Percentiles rank a stretch among this genome's conserved stretches.
phyloP scores from a whole-genome alignment of 2,888 invertebrate species.

The Agonopterix heracliana region DNA sequence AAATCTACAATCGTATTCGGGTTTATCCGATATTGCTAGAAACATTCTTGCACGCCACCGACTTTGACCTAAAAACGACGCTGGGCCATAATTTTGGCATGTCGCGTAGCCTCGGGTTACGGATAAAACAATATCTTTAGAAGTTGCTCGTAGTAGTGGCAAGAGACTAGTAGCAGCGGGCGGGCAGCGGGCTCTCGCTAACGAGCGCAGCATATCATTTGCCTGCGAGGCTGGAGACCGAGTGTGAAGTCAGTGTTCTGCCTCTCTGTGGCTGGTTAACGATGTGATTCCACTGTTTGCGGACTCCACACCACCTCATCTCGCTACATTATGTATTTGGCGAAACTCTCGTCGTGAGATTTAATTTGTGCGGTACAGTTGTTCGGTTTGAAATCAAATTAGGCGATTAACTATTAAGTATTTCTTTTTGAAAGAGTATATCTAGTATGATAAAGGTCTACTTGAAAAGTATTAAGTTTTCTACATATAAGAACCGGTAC shows the following conservation, averaged over 20 bases:
- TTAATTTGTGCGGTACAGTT: no score
- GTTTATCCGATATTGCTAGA: no score
- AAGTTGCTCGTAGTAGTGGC: neutral
- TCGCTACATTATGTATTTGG: slow-evolving; percentile 13
- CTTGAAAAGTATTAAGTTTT: no score
- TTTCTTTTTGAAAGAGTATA: no score
- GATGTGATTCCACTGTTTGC: slow-evolving; percentile 30
- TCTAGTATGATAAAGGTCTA: no score
- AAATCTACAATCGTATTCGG: no score
- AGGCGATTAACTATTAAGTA: no score
- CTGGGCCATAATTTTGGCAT: no score
- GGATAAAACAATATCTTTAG: neutral
- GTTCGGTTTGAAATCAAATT: no score
- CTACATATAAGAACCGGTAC: no score
- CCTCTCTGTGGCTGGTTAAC: slow-evolving; percentile 22
- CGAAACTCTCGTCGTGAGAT: slow-evolving; percentile 6
- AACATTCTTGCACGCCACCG: no score
- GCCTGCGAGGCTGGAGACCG: slow-evolving; percentile 9
- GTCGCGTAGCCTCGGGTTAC: neutral
- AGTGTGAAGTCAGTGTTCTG: slow-evolving; percentile 30
- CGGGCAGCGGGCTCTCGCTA: slow-evolving; percentile 15
- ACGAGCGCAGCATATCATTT: slow-evolving; percentile 42
- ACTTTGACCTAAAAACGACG: no score
- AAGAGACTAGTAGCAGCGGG: neutral
- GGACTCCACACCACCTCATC: slow-evolving; percentile 11